These are phyloP conservation scores for Drosophila antonietae DNA, from an alignment of 2,888 invertebrate species.

Conservation along the genomic window DNA sequence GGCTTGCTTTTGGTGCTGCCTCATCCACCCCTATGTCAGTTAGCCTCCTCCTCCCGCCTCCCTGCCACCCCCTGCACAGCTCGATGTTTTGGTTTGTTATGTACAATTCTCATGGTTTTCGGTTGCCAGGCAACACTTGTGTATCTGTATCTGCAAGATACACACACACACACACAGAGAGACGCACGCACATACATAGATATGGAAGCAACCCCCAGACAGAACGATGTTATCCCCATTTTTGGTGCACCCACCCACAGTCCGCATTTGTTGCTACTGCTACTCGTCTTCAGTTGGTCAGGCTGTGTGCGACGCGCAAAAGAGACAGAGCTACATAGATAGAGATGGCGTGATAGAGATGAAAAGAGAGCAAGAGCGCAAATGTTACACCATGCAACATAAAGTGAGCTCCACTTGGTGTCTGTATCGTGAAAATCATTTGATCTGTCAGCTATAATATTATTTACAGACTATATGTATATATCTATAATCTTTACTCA, in stretches of 20 bases:
- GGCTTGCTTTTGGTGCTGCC: slow-evolving; percentile 13
- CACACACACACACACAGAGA: slow-evolving; percentile 22
- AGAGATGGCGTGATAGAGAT: slow-evolving; percentile 2
- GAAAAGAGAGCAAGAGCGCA: neutral
- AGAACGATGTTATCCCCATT: slow-evolving; percentile 61
- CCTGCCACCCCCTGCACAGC: neutral
- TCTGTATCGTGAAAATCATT: too few relatives aligned
- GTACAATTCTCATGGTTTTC: slow-evolving; percentile 70
- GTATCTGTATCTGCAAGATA: slow-evolving; percentile 64
- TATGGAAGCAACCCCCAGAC: slow-evolving; percentile 43
- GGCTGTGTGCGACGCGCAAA: neutral
- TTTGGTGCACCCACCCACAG: slow-evolving; percentile 21
- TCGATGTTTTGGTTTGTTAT: slow-evolving; percentile 79
- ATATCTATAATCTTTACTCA: neutral
- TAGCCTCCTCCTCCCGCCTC: neutral
- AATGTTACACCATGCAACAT: slow-evolving; percentile 7
- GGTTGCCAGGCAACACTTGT: slow-evolving; percentile 77
- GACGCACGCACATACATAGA: slow-evolving; percentile 2
- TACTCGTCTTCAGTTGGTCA: slow-evolving; percentile 50
- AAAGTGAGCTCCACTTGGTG: neutral
- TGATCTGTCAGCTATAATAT: neutral
- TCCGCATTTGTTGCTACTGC: neutral
- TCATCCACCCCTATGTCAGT: slow-evolving; percentile 47
- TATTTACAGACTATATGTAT: neutral
- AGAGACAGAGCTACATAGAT: neutral